Evolutionary conservation across 2,797 vertebrate species (phyloP).

Genomic region (Limosa lapponica): DNA sequence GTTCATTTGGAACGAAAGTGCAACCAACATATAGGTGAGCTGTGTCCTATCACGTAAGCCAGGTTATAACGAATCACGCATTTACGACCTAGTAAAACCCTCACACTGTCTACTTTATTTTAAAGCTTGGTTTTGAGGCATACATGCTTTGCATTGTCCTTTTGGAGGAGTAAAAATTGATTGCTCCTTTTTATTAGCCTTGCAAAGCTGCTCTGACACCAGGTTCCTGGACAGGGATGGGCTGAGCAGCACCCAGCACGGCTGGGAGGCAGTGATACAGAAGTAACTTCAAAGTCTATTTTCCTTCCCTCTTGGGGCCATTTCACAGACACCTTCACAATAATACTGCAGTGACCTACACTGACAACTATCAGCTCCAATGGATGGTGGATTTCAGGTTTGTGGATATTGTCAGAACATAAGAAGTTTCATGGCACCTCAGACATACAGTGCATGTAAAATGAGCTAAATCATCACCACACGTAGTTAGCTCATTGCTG

Average conservation of each 20-base stretch:
- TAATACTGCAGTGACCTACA: background rate
- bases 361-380: background rate
- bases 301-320: background rate
- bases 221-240: background rate
- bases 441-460: background rate
- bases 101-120: background rate
- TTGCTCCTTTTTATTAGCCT: constrained; percentile 29
- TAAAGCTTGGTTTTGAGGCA: background rate
- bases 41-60: background rate
- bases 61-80: background rate
- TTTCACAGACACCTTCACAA: background rate
- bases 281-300: background rate
- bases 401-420: background rate
- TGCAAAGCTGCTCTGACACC: background rate
- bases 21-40: background rate
- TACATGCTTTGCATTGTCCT: constrained; percentile 6
- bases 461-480: background rate
- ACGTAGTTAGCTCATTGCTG: background rate
- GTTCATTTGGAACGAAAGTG: background rate
- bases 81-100: constrained; percentile 36
- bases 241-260: fast-evolving
- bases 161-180: constrained; percentile 31
- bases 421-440: background rate
- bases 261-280: background rate
- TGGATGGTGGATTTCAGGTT: background rate